Percentiles rank a stretch among this genome's conserved stretches.
Evolutionary conservation across 2,797 vertebrate species (phyloP).

Genomic region (Oryzias dopingdopingensis): DNA sequence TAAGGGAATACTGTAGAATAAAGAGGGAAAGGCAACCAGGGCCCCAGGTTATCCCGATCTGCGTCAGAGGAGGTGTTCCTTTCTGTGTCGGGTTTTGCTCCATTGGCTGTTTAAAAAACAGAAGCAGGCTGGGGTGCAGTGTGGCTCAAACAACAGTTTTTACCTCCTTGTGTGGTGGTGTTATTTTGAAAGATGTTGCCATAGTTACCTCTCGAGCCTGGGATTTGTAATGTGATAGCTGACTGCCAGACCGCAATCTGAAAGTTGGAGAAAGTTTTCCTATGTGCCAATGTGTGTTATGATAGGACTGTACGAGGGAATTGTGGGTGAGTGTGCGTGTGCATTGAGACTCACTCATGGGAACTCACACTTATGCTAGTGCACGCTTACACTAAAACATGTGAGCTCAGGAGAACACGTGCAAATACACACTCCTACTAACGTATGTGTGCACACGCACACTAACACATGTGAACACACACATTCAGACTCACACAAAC

Average conservation of each 20-base stretch:
- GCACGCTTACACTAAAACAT: too few species aligned
- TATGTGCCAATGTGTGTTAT: constrained; percentile 50
- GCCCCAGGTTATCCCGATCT: constrained; percentile 61
- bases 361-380: too few species aligned
- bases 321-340: constrained; percentile 20
- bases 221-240: constrained; percentile 81
- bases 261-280: constrained; percentile 76
- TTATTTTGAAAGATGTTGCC: constrained; percentile 84
- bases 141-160: constrained; percentile 74
- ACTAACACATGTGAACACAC: too few species aligned
- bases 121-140: constrained; percentile 46
- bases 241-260: constrained; percentile 78
- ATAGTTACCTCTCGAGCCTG: constrained; percentile 76
- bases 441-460: too few species aligned
- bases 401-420: too few species aligned
- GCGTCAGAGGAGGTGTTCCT: constrained; percentile 79
- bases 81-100: constrained; percentile 78
- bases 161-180: constrained; percentile 62
- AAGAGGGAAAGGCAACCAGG: constrained; percentile 42
- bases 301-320: constrained; percentile 31
- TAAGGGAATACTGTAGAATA: constrained; percentile 20
- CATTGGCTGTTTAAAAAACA: constrained; percentile 66
- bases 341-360: too few species aligned
- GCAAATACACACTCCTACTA: too few species aligned
- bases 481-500: too few species aligned